Conservation (phyloP, 2,797 vertebrate genomes). For the Sebastes iracundus region DNA sequence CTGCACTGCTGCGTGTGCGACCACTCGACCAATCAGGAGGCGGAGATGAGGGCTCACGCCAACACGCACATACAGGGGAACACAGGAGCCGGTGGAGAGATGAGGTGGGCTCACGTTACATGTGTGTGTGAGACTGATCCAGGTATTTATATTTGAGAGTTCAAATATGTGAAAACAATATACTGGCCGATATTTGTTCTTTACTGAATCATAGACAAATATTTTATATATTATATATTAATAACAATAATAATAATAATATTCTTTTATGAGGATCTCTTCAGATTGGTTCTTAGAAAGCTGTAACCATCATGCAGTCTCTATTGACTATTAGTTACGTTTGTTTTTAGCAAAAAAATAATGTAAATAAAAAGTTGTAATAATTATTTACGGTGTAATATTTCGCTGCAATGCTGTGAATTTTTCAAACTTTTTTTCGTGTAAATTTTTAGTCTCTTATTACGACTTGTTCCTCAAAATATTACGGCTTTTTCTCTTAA, state of each 20-base stretch:
- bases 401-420: background rate
- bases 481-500: background rate
- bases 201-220: background rate
- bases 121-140: too few relatives aligned
- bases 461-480: fast-evolving
- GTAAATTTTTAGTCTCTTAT: background rate
- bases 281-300: background rate
- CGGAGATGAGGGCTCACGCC: conserved; percentile 73
- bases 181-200: background rate
- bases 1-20: conserved; percentile 77
- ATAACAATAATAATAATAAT: too few relatives aligned
- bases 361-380: background rate
- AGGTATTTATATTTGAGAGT: too few relatives aligned
- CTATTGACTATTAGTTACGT: too few relatives aligned
- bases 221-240: background rate
- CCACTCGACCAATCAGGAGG: conserved; percentile 76
- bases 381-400: background rate
- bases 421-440: background rate
- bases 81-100: background rate
- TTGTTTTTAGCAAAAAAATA: too few relatives aligned
- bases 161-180: too few relatives aligned
- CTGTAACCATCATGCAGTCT: too few relatives aligned
- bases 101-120: conserved; percentile 43
- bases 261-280: background rate
- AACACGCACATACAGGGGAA: conserved; percentile 60